These are phyloP conservation scores for Florisuga fusca DNA, from an alignment of 2,797 vertebrate species.

Conservation along the genomic window DNA sequence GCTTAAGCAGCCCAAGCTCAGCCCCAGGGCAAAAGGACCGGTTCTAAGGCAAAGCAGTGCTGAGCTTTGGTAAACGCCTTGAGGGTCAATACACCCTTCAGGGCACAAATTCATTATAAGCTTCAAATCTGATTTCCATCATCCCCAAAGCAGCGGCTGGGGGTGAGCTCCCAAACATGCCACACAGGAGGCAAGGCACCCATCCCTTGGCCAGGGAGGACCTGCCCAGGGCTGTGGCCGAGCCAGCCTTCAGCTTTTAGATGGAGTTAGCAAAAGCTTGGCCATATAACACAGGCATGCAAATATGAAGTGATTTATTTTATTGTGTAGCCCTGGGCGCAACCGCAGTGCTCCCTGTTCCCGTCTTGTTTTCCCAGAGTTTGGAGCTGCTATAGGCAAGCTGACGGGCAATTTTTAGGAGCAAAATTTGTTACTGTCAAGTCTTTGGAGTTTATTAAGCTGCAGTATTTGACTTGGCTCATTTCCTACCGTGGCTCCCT, in stretches of 20 bases:
- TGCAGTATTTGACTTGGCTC: constrained; percentile 56
- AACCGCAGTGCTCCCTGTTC: not conserved
- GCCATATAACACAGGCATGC: not conserved
- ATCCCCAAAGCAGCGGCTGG: not conserved
- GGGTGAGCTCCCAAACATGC: rapidly evolving
- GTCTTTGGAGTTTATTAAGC: not conserved
- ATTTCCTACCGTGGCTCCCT: constrained; percentile 25
- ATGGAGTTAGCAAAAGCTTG: not conserved
- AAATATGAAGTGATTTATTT: not conserved
- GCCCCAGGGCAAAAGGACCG: not conserved
- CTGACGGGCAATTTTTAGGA: not conserved
- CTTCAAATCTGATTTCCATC: not conserved
- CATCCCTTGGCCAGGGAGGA: rapidly evolving
- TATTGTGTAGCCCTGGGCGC: rapidly evolving
- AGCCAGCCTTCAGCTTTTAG: not conserved
- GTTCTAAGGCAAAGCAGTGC: not conserved
- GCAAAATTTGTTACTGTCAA: constrained; percentile 20
- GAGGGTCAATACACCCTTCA: not conserved
- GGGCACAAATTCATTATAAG: not conserved
- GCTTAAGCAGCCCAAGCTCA: not conserved
- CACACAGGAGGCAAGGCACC: rapidly evolving
- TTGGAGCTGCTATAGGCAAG: not conserved
- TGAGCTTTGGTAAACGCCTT: not conserved
- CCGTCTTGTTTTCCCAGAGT: not conserved
- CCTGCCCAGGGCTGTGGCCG: not conserved